phyloP scores from a whole-genome alignment of 2,113 vertebrate species.

The Rostratula benghalensis region DNA sequence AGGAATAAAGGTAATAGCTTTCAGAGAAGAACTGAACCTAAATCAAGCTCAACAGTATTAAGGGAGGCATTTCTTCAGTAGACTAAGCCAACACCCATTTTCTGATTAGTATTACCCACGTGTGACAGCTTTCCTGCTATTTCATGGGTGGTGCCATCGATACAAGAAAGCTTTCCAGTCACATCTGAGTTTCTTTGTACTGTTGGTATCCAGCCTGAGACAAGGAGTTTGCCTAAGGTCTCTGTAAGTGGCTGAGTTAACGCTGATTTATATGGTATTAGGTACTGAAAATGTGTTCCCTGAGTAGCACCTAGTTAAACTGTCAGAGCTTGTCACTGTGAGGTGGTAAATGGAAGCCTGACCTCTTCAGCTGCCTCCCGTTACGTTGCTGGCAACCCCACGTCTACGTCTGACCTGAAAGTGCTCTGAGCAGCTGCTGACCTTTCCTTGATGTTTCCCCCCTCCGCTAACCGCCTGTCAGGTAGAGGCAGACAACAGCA shows the following conservation, averaged over 20 bases:
- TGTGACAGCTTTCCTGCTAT: neutral
- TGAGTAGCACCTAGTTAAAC: neutral
- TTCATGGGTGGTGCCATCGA: neutral
- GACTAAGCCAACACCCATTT: neutral
- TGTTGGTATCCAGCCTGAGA: neutral
- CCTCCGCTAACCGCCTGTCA: neutral
- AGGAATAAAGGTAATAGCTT: neutral
- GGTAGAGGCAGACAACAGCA: neutral
- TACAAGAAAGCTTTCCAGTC: neutral
- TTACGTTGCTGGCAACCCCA: neutral
- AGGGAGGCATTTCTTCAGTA: neutral
- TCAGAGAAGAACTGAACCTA: neutral
- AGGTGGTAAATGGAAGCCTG: neutral
- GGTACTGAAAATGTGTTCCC: neutral
- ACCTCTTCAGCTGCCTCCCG: neutral
- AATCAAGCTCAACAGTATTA: neutral
- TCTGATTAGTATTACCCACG: neutral
- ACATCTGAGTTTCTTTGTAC: neutral
- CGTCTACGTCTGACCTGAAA: neutral
- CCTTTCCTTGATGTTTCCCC: conserved; percentile 36
- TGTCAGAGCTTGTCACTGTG: neutral
- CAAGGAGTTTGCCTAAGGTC: neutral
- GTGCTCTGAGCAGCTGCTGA: conserved; percentile 37
- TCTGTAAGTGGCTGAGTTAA: neutral
- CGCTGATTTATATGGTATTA: neutral